phyloP scores from a whole-genome alignment of 2,888 invertebrate species.

The Pimpla rufipes region DNA sequence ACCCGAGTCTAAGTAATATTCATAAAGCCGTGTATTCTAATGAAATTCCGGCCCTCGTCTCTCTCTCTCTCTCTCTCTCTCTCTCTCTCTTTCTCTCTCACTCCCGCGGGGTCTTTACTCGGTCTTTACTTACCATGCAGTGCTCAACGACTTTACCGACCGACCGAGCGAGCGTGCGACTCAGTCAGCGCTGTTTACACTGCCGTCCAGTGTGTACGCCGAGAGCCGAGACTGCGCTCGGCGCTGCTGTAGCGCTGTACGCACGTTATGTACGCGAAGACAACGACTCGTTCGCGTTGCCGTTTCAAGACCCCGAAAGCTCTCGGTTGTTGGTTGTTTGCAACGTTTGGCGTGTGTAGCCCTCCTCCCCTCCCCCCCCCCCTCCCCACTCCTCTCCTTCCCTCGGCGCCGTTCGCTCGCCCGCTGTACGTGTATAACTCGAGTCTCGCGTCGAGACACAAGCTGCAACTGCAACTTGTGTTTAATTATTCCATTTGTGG shows the following conservation, averaged over 20 bases:
- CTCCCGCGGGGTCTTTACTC: background rate
- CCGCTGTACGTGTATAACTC: background rate
- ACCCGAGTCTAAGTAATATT: background rate
- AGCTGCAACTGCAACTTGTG: constrained; percentile 66
- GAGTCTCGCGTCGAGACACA: constrained; percentile 27
- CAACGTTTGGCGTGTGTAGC: background rate
- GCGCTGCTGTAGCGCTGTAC: background rate
- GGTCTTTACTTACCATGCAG: constrained; percentile 5
- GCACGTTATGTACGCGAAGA: background rate
- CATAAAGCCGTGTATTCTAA: constrained; percentile 7
- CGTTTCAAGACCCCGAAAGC: constrained; percentile 10
- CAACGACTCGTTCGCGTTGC: constrained; percentile 6
- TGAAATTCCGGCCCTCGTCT: background rate
- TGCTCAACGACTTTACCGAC: background rate
- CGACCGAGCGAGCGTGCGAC: background rate
- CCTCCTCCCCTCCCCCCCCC: no score
- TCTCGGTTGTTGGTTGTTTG: background rate
- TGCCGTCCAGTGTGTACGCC: no score
- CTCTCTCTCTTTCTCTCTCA: background rate
- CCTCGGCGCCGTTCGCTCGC: no score
- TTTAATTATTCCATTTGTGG: constrained; percentile 73
- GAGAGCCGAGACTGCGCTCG: background rate
- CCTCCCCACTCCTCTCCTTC: no score
- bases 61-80: background rate
- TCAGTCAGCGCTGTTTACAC: background rate